A percentile compares a stretch with the other conserved stretches of the same genome.
Conservation (phyloP, 2,113 vertebrate species). For the Proteles cristata region DNA sequence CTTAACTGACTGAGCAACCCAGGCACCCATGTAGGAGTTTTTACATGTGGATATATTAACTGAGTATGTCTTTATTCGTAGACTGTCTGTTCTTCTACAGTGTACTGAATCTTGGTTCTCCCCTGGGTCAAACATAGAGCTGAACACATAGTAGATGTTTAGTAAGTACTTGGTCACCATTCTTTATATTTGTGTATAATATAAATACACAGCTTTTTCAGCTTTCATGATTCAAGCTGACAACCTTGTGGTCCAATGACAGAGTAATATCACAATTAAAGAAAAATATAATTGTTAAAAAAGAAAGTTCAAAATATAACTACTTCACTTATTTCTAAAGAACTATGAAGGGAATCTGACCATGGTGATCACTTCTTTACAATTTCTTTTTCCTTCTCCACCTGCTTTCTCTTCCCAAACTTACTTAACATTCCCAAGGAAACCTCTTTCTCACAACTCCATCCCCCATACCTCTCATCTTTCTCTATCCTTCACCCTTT, state of each 20-base stretch:
- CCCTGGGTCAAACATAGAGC: not conserved
- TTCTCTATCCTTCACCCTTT: not conserved
- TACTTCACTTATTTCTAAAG: constrained; percentile 7
- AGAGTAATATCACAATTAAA: not conserved
- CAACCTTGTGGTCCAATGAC: not conserved
- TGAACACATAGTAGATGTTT: not conserved
- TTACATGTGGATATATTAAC: not conserved
- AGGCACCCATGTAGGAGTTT: not conserved
- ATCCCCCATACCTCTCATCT: not conserved
- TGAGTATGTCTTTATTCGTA: not conserved
- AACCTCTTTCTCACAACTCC: not conserved
- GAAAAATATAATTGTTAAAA: not conserved
- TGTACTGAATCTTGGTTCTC: not conserved
- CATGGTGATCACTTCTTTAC: not conserved
- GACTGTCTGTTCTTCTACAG: not conserved
- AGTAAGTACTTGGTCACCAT: not conserved
- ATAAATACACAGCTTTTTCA: no score
- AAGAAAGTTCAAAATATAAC: not conserved
- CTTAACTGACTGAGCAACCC: no score
- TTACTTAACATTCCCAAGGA: not conserved
- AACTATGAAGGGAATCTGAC: not conserved
- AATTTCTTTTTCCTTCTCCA: not conserved
- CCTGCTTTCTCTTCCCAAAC: not conserved
- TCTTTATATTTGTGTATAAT: not conserved
- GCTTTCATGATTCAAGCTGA: constrained; percentile 1